A percentile compares a stretch with the other conserved stretches of the same genome.
Evolutionary conservation across 2,797 vertebrate genomes (phyloP).

Genomic region (Leptatherina wallacei): DNA sequence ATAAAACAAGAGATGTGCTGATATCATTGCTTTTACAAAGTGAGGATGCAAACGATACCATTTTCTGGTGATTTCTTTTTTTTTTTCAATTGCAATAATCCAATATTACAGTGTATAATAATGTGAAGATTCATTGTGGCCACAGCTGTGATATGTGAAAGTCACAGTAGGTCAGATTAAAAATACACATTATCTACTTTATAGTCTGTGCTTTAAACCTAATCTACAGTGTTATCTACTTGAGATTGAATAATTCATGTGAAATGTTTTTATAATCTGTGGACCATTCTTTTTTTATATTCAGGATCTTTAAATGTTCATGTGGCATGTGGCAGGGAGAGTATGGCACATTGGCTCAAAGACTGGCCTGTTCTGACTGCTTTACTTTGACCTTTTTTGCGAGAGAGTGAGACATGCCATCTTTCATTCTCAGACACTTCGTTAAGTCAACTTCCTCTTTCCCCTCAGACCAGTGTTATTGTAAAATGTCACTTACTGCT

Average conservation of each 20-base stretch:
- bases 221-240: not conserved
- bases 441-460: conserved; percentile 79
- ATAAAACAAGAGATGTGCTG: conserved; percentile 23
- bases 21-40: conserved; percentile 7
- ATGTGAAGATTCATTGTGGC: not conserved
- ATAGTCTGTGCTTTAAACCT: not conserved
- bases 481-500: conserved; percentile 76
- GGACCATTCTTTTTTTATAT: conserved; percentile 12
- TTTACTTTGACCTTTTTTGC: conserved; percentile 73
- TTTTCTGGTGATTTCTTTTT: not conserved
- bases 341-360: conserved; percentile 47
- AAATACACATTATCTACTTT: not conserved
- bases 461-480: conserved; percentile 73
- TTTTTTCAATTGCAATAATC: not conserved
- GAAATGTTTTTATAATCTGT: not conserved
- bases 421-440: conserved; percentile 79
- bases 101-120: not conserved
- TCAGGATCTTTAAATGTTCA: conserved; percentile 25
- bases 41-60: not conserved
- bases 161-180: not conserved
- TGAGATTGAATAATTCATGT: not conserved
- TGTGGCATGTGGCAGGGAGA: conserved; percentile 29
- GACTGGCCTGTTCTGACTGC: conserved; percentile 48
- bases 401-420: conserved; percentile 67
- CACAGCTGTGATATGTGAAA: not conserved